Evolutionary conservation across 2,888 invertebrate species (phyloP).

Genomic region (Volucella inanis): DNA sequence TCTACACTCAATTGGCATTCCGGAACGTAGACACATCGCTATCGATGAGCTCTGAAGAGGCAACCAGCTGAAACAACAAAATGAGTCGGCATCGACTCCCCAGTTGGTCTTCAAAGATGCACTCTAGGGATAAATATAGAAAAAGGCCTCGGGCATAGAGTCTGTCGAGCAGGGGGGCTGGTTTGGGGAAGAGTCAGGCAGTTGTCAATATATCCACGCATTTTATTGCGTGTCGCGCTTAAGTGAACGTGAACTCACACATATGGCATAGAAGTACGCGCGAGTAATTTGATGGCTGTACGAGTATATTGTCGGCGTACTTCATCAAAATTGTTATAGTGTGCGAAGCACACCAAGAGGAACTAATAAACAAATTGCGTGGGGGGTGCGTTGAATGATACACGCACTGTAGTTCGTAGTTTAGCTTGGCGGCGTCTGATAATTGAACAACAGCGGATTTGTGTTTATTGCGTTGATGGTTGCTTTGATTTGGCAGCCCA

Average conservation of each 20-base stretch:
- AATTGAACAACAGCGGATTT: constrained; percentile 49
- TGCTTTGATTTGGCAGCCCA: constrained; percentile 56
- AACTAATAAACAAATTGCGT: constrained; percentile 54
- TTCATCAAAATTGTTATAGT: constrained; percentile 47
- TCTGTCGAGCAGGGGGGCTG: constrained; percentile 5
- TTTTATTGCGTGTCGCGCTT: constrained; percentile 69
- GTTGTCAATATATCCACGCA: constrained; percentile 69
- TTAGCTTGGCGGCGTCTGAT: constrained; percentile 20
- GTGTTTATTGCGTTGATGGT: constrained; percentile 29
- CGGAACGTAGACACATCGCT: constrained; percentile 33
- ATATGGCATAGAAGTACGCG: neutral
- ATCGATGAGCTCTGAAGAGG: constrained; percentile 16
- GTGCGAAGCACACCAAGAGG: constrained; percentile 32
- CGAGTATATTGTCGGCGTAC: constrained; percentile 36
- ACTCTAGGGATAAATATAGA: constrained; percentile 53
- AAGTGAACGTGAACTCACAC: constrained; percentile 62
- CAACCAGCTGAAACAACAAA: constrained; percentile 66
- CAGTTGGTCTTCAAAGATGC: constrained; percentile 63
- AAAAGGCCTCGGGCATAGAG: neutral
- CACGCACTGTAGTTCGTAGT: neutral
- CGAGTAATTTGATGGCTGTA: constrained; percentile 6
- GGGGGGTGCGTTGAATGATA: constrained; percentile 22
- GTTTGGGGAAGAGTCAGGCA: constrained; percentile 18
- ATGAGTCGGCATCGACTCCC: constrained; percentile 47
- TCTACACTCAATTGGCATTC: constrained; percentile 51